A percentile compares a stretch with the other conserved stretches of the same genome.
These are phyloP conservation scores for Hippopotamyrus pictus DNA, from an alignment of 2,797 vertebrate genomes.

Conservation along the genomic window DNA sequence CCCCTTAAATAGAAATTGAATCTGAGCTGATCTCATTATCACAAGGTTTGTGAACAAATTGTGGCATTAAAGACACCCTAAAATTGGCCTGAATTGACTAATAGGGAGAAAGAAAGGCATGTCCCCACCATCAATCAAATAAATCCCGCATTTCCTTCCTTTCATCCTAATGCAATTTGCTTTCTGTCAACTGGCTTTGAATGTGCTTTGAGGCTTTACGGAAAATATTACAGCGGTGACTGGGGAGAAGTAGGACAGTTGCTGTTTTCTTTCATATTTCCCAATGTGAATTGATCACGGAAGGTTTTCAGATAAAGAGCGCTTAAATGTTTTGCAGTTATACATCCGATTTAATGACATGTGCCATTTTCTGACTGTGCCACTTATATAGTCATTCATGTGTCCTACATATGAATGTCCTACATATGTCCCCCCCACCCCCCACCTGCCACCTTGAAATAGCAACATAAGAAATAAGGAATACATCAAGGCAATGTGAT, in stretches of 20 bases:
- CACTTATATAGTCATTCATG: background rate
- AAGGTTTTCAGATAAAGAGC: constrained; percentile 5
- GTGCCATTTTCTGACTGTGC: background rate
- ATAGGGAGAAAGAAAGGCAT: constrained; percentile 15
- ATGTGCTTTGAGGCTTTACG: constrained; percentile 27
- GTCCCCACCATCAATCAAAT: constrained; percentile 24
- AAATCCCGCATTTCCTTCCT: constrained; percentile 25
- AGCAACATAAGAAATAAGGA: background rate
- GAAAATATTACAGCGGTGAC: constrained; percentile 20
- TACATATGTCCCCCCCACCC: background rate
- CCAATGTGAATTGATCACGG: constrained; percentile 10
- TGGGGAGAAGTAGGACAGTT: constrained; percentile 32
- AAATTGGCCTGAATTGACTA: constrained; percentile 11
- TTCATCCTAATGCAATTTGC: constrained; percentile 37
- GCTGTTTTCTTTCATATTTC: constrained; percentile 32
- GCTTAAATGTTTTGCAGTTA: background rate
- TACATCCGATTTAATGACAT: background rate
- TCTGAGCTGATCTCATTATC: constrained; percentile 17
- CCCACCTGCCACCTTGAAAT: background rate
- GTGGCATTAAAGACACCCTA: background rate
- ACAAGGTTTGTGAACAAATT: constrained; percentile 12
- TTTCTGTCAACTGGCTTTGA: constrained; percentile 27
- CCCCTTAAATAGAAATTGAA: constrained; percentile 15
- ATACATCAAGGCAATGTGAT: background rate
- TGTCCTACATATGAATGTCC: background rate